Base-by-base conservation (phyloP, 2,888 invertebrate genomes). In the Polydesmus complanatus region DNA sequence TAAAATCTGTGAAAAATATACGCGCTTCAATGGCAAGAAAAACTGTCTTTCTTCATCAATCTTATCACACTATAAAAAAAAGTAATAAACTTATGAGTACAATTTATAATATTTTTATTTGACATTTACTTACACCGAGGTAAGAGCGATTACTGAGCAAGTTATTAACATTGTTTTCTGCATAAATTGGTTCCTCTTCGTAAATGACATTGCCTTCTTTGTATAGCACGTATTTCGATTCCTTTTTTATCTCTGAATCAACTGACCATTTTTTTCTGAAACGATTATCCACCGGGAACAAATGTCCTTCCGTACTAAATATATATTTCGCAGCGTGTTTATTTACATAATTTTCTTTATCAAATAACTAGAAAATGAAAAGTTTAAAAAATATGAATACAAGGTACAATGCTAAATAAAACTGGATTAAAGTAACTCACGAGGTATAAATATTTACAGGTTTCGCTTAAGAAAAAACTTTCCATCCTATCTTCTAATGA, bases 401-500 rank as follows among this genome's bases (percentile, higher is more conserved):
- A n/a, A n/a, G n/a, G 8, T 37, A 37, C 5, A 37, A 37, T 37
- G 37, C 8, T 60, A 58, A 62, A 48, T 49, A n/a, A 54, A 54
- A 63, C 23, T 58, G 48, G 50, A 52, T 22, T n/a, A n/a, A n/a
- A n/a, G n/a, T n/a, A n/a, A 66, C 77, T 72, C 68, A 81, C 81
- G 73, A 82, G 69, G 69, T 79, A 82, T 54, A 82, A 72, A 70
- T 82, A 82, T 74, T 82, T 83, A 70, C 79, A 78, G 2, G 82
- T 83, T 72, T 82, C 82, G 65, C 80, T 78, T 5, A 82, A 72
- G 69, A 82, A 83, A 69, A 82, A 82, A 64, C 80, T 80, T 68
- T 83, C 82, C 81, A 82, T 82, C 59, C 82, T 70, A 68, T 81
- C 81, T 70, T 82, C 82, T 49, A 80, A 69, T 62, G 77, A 77